Evolutionary conservation across 2,113 vertebrate species (phyloP), one percentile per base, ranked within the genome.

Genomic region (Herpetotheres cachinnans): DNA sequence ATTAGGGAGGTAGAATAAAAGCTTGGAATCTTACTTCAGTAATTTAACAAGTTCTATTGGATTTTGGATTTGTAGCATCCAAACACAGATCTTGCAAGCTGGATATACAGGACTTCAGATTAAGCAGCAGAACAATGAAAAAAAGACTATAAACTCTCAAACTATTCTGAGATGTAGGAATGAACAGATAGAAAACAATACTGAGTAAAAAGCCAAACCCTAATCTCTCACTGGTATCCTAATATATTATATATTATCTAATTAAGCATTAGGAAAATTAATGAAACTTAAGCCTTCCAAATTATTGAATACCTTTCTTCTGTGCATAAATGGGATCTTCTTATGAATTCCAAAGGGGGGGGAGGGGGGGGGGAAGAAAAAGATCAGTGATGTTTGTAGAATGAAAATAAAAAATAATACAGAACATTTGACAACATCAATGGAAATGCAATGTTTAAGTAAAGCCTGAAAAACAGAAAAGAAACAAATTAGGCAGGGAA

Each of bases 301-400:
- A n/a, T 94, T 80, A 82, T 94, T 97, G 96, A 98, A 98, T 99
- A 99, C 99, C 99, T 99, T 99, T 99, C 98, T 98, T 99, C 96
- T 99, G 99, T 98, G 98, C 96, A 99, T 98, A 99, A 98, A 98
- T 99, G 98, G 98, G 98, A 98, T 99, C 99, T 99, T 99, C 99
- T 99, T 98, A 98, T 97, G 98, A 99, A 98, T 98, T 98, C 99
- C 99, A 99, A 98, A 98, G 97, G 98, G 44, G 96, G 91, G 97
- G 96, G 91, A 98, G 98, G 97, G 97, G 97, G 96, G 91, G 98
- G 98, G 97, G 97, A 98, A 98, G 93, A 98, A 98, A 99, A 97
- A 98, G 97, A 97, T 99, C 98, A 99, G 97, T 98, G 98, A 98
- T 98, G 98, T 97, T 98, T 97, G 98, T 50, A 97, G 98, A 97